phyloP scores from a whole-genome alignment of 2,797 vertebrate genomes.

The Phrynocephalus vlangalii region DNA sequence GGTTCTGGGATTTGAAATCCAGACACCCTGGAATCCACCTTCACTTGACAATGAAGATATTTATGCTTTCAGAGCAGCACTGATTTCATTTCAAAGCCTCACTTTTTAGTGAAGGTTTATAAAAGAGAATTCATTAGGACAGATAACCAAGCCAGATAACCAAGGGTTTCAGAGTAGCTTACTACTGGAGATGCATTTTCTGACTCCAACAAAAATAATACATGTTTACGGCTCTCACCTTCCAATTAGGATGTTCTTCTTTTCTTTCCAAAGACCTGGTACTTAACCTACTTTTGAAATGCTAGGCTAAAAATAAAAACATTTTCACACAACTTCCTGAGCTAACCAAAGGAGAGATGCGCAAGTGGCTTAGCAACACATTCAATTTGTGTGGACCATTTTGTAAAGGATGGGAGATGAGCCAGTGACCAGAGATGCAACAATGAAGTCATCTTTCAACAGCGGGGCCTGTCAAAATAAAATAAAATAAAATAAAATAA shows the following conservation, averaged over 20 bases:
- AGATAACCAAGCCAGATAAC: background rate
- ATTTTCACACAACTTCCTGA: fast-evolving
- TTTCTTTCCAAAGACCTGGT: background rate
- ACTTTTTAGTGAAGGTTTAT: background rate
- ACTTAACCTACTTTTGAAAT: constrained; percentile 27
- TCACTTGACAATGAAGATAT: background rate
- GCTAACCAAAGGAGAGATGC: background rate
- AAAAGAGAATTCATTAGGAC: background rate
- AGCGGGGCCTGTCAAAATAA: background rate
- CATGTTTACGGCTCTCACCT: background rate
- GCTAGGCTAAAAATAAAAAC: background rate
- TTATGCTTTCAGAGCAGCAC: background rate
- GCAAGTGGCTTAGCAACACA: background rate
- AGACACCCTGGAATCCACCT: background rate
- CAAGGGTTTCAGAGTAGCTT: background rate
- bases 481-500: too few relatives aligned
- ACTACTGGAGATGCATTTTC: background rate
- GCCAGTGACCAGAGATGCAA: constrained; percentile 29
- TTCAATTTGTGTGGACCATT: background rate
- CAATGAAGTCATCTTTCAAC: constrained; percentile 19
- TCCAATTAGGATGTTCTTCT: background rate
- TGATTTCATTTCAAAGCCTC: background rate
- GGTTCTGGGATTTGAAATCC: too few relatives aligned
- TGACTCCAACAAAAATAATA: background rate
- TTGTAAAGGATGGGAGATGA: constrained; percentile 28